Percentiles rank a stretch among this genome's conserved stretches.
Evolutionary conservation across 1,140 invertebrate genomes (phyloP).

Genomic region (Lysiphlebus fabarum): DNA sequence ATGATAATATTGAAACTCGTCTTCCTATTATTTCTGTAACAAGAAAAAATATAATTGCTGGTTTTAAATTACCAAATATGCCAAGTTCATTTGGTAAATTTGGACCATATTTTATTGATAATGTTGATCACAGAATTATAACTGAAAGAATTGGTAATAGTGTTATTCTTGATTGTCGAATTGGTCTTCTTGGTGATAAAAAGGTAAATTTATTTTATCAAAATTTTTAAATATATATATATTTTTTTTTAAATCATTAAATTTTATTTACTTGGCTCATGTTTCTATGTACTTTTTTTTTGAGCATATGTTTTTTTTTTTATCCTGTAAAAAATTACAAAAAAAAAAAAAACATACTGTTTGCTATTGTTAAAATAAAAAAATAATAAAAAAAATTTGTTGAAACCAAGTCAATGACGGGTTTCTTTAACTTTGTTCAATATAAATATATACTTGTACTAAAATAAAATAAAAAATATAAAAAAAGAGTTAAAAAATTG

Average conservation of each 20-base stretch:
- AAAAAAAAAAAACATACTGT: too few relatives aligned
- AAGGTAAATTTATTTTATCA: slow-evolving; percentile 43
- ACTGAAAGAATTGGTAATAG: slow-evolving; percentile 56
- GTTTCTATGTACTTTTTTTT: too few relatives aligned
- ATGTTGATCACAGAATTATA: slow-evolving; percentile 53
- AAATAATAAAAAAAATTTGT: too few relatives aligned
- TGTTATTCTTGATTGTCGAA: slow-evolving; percentile 56
- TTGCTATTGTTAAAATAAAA: too few relatives aligned
- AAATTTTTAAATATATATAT: not conserved
- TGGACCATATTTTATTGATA: slow-evolving; percentile 77
- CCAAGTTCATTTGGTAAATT: slow-evolving; percentile 55
- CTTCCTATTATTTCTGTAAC: slow-evolving; percentile 14
- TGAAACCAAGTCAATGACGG: too few relatives aligned
- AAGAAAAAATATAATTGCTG: slow-evolving; percentile 16
- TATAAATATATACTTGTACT: too few relatives aligned
- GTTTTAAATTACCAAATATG: slow-evolving; percentile 40
- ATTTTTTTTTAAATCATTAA: too few relatives aligned
- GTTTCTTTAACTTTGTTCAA: slow-evolving; percentile 10
- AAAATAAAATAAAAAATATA: slow-evolving; percentile 8
- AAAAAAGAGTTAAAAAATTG: not conserved
- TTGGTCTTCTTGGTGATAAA: slow-evolving; percentile 58
- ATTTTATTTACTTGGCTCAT: too few relatives aligned
- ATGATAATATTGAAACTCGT: not conserved
- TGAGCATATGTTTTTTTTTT: too few relatives aligned
- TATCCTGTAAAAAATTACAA: too few relatives aligned